These are phyloP conservation scores for Malacosoma neustria DNA, from an alignment of 2,888 invertebrate genomes.

Conservation along the genomic window DNA sequence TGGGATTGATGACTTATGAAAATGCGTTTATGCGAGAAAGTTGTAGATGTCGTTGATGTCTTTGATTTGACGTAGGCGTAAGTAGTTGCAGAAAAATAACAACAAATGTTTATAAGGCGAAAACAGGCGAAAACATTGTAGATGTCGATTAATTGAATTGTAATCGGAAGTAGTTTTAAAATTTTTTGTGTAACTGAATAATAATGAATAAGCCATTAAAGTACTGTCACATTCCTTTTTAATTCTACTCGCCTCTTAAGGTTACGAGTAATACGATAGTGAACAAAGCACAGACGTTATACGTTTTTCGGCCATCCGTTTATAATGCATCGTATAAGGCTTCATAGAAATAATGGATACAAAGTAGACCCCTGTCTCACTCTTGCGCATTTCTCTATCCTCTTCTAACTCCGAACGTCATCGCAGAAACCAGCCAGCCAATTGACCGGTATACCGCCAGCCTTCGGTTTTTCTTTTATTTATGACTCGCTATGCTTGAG, in stretches of 20 bases:
- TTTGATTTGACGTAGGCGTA: conserved; percentile 19
- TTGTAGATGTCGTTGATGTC: conserved; percentile 33
- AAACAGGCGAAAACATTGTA: too few species aligned
- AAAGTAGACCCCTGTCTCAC: conserved; percentile 33
- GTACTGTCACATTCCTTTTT: not conserved
- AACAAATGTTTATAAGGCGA: too few species aligned
- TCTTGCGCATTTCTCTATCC: conserved; percentile 29
- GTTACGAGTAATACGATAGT: conserved; percentile 27
- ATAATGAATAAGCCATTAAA: not conserved
- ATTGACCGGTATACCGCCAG: conserved; percentile 73
- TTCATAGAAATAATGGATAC: conserved; percentile 61
- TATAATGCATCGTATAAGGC: conserved; percentile 56
- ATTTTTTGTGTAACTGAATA: not conserved
- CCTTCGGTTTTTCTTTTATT: conserved; percentile 74
- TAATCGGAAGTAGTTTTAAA: not conserved
- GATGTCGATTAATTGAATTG: too few species aligned
- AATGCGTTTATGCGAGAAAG: conserved; percentile 4
- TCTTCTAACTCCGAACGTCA: conserved; percentile 53
- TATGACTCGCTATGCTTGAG: conserved; percentile 67
- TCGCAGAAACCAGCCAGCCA: conserved; percentile 71
- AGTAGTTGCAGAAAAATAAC: too few species aligned
- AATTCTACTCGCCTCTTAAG: conserved; percentile 22
- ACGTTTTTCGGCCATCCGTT: conserved; percentile 65
- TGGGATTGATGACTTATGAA: conserved; percentile 5
- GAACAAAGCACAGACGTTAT: conserved; percentile 62